Evolutionary conservation across 2,113 vertebrate species (phyloP).

Genomic region (Zapornia atra): DNA sequence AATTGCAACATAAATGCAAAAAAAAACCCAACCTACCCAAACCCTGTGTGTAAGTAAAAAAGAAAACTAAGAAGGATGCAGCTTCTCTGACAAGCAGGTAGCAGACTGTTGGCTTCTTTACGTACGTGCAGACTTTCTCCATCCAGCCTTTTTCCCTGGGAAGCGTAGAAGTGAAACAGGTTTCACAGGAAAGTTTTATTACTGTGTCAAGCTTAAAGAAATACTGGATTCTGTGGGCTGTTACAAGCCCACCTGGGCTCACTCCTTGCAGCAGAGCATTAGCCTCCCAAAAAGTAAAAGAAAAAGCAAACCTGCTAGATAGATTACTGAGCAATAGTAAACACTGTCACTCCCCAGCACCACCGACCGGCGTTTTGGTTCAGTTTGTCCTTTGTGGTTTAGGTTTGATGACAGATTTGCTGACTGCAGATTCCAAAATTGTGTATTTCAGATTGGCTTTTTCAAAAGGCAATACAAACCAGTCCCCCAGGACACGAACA

Average conservation of each 20-base stretch:
- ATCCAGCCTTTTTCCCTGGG: neutral
- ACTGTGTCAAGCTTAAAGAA: neutral
- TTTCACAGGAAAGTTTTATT: neutral
- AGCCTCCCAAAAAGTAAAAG: neutral
- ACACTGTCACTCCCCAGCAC: too few relatives aligned
- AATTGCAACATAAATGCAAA: neutral
- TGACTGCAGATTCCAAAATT: slow-evolving; percentile 44
- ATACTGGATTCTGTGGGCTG: neutral
- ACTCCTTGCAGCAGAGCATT: neutral
- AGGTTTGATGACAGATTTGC: neutral
- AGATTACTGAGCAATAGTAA: neutral
- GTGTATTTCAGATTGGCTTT: slow-evolving; percentile 87
- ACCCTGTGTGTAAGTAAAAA: neutral
- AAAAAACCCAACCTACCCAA: neutral
- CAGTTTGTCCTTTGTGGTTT: neutral
- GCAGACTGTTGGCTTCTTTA: neutral
- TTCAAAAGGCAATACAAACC: slow-evolving; percentile 87
- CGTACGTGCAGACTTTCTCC: neutral
- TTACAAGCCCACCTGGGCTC: neutral
- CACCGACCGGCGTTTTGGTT: neutral
- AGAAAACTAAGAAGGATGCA: neutral
- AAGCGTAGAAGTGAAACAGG: neutral
- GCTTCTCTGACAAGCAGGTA: neutral
- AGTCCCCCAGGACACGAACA: slow-evolving; percentile 75
- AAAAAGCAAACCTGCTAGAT: neutral